phyloP scores from a whole-genome alignment of 2,888 invertebrate genomes.

The Poecilus cupreus region DNA sequence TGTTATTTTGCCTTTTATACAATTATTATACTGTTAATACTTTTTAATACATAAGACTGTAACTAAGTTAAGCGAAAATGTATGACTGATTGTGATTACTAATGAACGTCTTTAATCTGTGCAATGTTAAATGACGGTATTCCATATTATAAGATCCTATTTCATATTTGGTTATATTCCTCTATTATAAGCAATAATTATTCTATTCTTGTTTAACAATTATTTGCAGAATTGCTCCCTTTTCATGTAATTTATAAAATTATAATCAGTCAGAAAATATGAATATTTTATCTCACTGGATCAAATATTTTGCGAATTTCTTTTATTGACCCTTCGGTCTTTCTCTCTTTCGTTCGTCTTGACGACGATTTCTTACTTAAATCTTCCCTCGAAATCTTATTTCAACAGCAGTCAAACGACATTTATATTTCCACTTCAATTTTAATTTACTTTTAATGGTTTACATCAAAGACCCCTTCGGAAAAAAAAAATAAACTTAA shows the following conservation, averaged over 20 bases:
- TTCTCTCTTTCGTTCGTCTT: background rate
- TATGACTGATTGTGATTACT: no score
- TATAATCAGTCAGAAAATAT: background rate
- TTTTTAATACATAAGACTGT: no score
- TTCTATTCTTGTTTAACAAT: no score
- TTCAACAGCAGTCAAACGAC: slow-evolving; percentile 18
- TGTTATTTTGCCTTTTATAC: no score
- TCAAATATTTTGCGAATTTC: background rate
- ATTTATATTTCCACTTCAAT: slow-evolving; percentile 21
- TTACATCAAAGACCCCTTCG: background rate
- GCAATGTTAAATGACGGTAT: no score
- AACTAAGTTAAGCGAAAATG: no score
- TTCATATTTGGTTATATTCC: no score
- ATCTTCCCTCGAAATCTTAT: slow-evolving; percentile 14
- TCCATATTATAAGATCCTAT: no score
- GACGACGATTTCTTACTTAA: background rate
- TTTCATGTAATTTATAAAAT: background rate
- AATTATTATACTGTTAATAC: no score
- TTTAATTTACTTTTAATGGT: slow-evolving; percentile 21
- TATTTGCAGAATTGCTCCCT: no score
- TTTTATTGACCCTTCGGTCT: background rate
- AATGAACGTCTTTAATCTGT: no score
- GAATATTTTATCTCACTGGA: background rate
- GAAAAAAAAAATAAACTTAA: slow-evolving; percentile 5
- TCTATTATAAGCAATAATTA: no score